These are phyloP conservation scores for Dicrurus megarhynchus DNA, from an alignment of 2,113 vertebrate species.

Conservation along the genomic window DNA sequence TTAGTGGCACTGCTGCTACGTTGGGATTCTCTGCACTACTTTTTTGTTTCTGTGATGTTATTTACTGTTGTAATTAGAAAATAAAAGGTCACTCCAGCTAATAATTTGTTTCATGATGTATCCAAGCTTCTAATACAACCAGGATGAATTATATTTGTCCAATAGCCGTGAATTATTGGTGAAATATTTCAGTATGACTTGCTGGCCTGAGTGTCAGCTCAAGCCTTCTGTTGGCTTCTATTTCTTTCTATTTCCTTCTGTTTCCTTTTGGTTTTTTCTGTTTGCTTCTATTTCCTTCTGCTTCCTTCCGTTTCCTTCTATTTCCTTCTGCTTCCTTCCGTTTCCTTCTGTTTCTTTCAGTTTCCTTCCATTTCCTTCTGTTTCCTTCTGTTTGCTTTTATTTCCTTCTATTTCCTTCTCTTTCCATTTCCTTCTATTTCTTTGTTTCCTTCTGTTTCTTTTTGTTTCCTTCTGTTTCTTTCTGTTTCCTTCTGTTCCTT, in stretches of 20 bases:
- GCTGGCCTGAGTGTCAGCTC: not conserved
- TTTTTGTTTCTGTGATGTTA: not conserved
- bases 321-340: fast-evolving
- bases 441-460: fast-evolving
- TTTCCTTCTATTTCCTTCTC: fast-evolving
- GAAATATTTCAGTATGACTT: not conserved
- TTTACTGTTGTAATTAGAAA: not conserved
- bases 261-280: not conserved
- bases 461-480: not conserved
- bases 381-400: not conserved
- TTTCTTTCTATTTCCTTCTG: fast-evolving
- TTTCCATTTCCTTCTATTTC: not conserved
- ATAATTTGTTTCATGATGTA: not conserved
- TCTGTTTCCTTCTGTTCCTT: no score
- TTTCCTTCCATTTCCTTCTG: no score
- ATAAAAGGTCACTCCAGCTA: not conserved
- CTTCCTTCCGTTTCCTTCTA: fast-evolving
- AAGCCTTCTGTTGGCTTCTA: not conserved
- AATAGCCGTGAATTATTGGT: not conserved
- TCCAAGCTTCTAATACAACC: not conserved
- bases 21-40: not conserved
- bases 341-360: fast-evolving
- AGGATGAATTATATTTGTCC: not conserved
- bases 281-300: not conserved
- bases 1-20: not conserved